Base-by-base conservation (phyloP, 2,888 invertebrate species). In the Formica aserva region DNA sequence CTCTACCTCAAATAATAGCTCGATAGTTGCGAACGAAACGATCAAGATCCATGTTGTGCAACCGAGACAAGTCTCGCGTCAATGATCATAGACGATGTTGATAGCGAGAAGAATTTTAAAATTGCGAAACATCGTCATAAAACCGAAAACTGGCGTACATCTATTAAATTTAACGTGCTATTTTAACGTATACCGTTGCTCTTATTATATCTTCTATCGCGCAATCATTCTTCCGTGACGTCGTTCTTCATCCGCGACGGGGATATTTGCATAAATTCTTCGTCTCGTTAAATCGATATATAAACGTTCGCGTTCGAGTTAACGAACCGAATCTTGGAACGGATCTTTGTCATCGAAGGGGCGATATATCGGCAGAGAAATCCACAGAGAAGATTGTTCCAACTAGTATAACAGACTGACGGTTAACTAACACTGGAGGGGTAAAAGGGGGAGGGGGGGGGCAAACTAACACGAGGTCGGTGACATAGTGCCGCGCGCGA, bases 401-500 rank as follows among this genome's bases (percentile, higher is more conserved):
- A 80, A 69, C 60, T 80, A 60, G 35, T 45, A 60, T 80, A 80
- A 80, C 60, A 71, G 71, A 29, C 41, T 67, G 77, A 60, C n/a
- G 8, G 71, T 57, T 57, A 78, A 60, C 78, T 78, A 80, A 38
- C 29, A 60, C 3, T n/a, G 18, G 32, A 26, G 45, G 41, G 18
- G 6, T 32, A 32, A 5, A 32, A 32, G 32, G 32, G 52, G 26
- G 38, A 0, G 18, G 48, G 18, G 6, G 0, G 6, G 48, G 18
- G 8, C n/a, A 2, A 52, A 48, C 32, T 22, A 45, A 48, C 52
- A 60, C 45, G 83, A 72, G 85, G 82, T 82, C 35, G 81, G 75
- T 77, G 76, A 71, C 82, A 75, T 69, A 69, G 83, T 74, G 77
- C 48, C 84, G 72, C 69, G 83, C 75, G 45, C 60, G 66, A 60